Percentiles rank a stretch among this genome's conserved stretches.
Conservation (phyloP, 2,113 vertebrate species). For the Paramormyrops kingsleyae region DNA sequence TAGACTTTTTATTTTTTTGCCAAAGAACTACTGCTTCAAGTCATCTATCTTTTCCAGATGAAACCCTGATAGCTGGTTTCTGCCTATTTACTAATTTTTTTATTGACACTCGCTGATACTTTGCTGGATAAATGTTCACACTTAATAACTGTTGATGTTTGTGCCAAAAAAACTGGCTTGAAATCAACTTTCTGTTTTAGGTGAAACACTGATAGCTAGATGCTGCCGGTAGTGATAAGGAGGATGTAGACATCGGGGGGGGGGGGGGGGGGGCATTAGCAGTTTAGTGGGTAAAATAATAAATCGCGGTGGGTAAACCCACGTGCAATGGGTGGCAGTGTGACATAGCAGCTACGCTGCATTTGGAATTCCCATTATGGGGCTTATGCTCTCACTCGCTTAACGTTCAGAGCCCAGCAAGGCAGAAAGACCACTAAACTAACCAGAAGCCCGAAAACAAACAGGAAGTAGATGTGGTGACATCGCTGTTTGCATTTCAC, state of each 20-base stretch:
- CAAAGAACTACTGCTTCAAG: background rate
- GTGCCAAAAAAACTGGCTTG: background rate
- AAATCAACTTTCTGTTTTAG: background rate
- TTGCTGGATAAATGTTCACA: background rate
- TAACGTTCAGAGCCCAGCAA: background rate
- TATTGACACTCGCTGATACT: background rate
- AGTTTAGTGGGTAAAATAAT: background rate
- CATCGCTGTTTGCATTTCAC: background rate
- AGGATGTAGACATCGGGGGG: background rate
- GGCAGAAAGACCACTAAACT: background rate
- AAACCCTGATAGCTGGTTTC: background rate
- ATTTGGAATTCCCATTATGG: background rate
- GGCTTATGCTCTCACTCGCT: background rate
- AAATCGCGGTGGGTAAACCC: background rate
- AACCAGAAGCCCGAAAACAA: background rate
- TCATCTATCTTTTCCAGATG: background rate
- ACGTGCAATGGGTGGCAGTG: background rate
- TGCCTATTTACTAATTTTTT: background rate
- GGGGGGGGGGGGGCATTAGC: background rate
- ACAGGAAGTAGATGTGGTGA: background rate
- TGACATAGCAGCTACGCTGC: background rate
- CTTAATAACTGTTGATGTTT: background rate
- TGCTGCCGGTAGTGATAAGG: background rate
- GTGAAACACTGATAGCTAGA: background rate
- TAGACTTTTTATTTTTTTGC: background rate